Evolutionary conservation across 2,797 vertebrate species (phyloP), one percentile per base, ranked within the genome.

Genomic region (Cetoscarus ocellatus): DNA sequence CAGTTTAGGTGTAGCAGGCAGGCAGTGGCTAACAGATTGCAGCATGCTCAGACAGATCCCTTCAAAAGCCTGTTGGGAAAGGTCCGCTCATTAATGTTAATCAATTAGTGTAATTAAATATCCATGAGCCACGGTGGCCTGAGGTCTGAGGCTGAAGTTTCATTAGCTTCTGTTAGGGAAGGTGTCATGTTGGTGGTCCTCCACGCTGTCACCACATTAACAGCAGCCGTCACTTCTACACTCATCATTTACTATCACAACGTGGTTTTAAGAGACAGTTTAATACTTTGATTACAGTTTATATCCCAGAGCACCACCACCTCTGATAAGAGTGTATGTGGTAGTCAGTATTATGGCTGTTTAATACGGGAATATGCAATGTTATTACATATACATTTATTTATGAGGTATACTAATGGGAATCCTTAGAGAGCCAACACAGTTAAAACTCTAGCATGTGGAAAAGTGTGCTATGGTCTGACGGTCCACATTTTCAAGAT

Each of bases 41-140:
- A 13, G 13, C 3, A 0, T 6, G 49, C 19, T 27, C 18, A 50
- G 18, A 13, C 27, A 34, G 3, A 42, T 56, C 62, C 69, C 76
- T 51, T 36, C 35, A 51, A 19, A 60, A 56, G 70, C 48, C 34
- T 70, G 10, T 19, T 7, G 0, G 38, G 34, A 18, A 53, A 53
- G 17, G 43, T 54, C 56, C 9, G 12, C 54, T 61, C 61, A 70
- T 86, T 78, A 58, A 76, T 67, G 74, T 61, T 73, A 67, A 83
- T 86, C 79, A 85, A 79, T 88, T 66, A 56, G 58, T 57, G 59
- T 78, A 59, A 80, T 86, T 79, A 82, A 82, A 80, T 56, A 79
- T 69, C 74, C 51, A 73, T 55, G 62, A 49, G 60, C 49, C 52
- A 5, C 11, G 39, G 50, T 35, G 58, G 55, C 72, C 75, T 6